phyloP scores from a whole-genome alignment of 2,888 invertebrate species.

The Megaustenia siamemsis region DNA sequence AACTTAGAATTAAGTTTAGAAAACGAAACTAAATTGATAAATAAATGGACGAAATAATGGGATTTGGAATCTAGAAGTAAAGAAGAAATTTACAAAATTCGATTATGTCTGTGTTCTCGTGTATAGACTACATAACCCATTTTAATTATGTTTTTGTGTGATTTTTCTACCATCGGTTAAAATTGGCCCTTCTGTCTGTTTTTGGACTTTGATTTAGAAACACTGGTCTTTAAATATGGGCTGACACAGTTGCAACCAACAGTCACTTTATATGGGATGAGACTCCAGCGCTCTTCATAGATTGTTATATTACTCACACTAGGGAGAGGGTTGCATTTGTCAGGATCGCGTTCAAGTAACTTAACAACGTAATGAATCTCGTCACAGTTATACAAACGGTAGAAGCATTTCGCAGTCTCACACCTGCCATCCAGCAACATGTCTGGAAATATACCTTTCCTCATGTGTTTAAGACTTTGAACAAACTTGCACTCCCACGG shows the following conservation, averaged over 20 bases:
- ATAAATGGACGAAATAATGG: too few relatives aligned
- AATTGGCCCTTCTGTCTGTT: neutral
- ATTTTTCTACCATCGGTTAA: neutral
- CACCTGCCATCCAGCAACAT: slow-evolving; percentile 69
- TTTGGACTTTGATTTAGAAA: too few relatives aligned
- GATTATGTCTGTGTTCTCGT: too few relatives aligned
- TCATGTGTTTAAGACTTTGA: slow-evolving; percentile 62
- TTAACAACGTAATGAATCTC: slow-evolving; percentile 72
- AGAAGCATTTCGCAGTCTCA: slow-evolving; percentile 71
- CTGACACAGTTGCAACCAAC: slow-evolving; percentile 72
- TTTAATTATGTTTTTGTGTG: too few relatives aligned
- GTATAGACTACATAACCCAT: too few relatives aligned
- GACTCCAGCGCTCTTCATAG: slow-evolving; percentile 73
- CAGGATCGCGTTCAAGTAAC: slow-evolving; percentile 71
- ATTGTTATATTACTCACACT: slow-evolving; percentile 65
- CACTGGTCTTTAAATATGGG: neutral
- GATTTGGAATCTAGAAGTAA: too few relatives aligned
- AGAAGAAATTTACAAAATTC: too few relatives aligned
- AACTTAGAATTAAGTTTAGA: too few relatives aligned
- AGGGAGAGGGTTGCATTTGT: slow-evolving; percentile 74
- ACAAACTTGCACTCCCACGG: slow-evolving; percentile 73
- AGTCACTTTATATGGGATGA: slow-evolving; percentile 65
- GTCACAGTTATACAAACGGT: slow-evolving; percentile 72
- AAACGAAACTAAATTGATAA: too few relatives aligned
- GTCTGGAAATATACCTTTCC: slow-evolving; percentile 71